A percentile compares a stretch with the other conserved stretches of the same genome.
Conservation (phyloP, 2,113 vertebrate species). For the Cololabis saira region DNA sequence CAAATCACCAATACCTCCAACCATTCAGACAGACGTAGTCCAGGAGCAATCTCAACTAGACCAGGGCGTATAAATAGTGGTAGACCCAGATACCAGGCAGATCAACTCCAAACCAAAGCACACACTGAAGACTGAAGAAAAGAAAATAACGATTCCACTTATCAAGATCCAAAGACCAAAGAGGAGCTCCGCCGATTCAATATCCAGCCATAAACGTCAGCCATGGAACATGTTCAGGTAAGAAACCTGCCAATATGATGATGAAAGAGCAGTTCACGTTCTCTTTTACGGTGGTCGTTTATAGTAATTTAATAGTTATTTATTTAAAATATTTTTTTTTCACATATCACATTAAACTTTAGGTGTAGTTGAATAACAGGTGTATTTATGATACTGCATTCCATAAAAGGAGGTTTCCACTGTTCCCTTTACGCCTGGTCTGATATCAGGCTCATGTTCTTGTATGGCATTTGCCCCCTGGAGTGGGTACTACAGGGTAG, state of each 20-base stretch:
- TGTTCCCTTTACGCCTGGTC: too few species aligned
- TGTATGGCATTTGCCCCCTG: too few species aligned
- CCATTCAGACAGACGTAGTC: background rate
- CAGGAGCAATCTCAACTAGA: background rate
- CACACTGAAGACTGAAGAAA: background rate
- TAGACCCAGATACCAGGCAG: background rate
- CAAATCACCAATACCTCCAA: background rate
- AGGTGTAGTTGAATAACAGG: too few species aligned
- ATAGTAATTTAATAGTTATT: too few species aligned
- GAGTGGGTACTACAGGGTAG: too few species aligned
- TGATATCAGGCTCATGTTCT: too few species aligned
- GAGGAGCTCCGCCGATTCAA: conserved; percentile 1
- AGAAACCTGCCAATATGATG: conserved; percentile 9
- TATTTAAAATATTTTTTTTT: too few species aligned
- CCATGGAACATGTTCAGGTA: conserved; percentile 76
- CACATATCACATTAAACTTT: too few species aligned
- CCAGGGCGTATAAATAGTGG: conserved; percentile 60
- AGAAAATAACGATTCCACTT: background rate
- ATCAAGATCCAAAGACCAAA: background rate
- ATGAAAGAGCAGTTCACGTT: too few species aligned
- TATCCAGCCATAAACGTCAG: background rate
- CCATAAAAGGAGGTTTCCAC: too few species aligned
- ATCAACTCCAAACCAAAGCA: conserved; percentile 14
- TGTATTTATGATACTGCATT: too few species aligned
- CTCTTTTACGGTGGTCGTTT: too few species aligned